Conservation (phyloP, 2,797 vertebrate species). For the Catostomus latipinnis region DNA sequence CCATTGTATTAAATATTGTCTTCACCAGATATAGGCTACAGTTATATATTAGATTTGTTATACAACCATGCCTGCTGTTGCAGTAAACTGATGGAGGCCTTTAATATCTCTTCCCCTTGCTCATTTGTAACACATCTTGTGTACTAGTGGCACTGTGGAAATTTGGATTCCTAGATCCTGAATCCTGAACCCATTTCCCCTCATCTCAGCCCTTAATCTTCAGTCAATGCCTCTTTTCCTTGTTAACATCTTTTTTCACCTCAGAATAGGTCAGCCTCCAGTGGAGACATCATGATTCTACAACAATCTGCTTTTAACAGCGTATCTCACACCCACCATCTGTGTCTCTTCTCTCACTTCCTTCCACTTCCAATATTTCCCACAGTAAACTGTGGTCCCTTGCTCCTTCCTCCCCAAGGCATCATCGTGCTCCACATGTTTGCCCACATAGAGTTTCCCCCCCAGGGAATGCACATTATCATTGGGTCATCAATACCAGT, state of each 20-base stretch:
- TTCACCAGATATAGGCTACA: no score
- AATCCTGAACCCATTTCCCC: not conserved
- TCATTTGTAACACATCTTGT: not conserved
- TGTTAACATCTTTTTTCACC: no score
- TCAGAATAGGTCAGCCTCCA: not conserved
- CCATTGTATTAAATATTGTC: no score
- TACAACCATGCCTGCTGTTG: no score
- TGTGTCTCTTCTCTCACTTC: constrained; percentile 66
- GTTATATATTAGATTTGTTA: no score
- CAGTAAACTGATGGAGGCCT: no score
- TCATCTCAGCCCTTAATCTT: not conserved
- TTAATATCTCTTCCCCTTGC: not conserved
- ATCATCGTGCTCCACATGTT: constrained; percentile 89
- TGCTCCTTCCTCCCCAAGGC: constrained; percentile 75
- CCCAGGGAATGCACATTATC: constrained; percentile 87
- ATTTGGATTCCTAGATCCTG: not conserved
- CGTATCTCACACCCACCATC: not conserved
- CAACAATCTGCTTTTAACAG: no score
- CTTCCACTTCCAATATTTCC: constrained; percentile 88
- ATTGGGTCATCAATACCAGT: constrained; percentile 87
- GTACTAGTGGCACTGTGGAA: not conserved
- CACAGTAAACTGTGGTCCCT: constrained; percentile 77
- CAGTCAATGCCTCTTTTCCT: not conserved
- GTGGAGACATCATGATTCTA: not conserved
- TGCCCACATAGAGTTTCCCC: constrained; percentile 82